phyloP scores from a whole-genome alignment of 1,140 invertebrate species.

The Hyposmocoma kahamanoa region DNA sequence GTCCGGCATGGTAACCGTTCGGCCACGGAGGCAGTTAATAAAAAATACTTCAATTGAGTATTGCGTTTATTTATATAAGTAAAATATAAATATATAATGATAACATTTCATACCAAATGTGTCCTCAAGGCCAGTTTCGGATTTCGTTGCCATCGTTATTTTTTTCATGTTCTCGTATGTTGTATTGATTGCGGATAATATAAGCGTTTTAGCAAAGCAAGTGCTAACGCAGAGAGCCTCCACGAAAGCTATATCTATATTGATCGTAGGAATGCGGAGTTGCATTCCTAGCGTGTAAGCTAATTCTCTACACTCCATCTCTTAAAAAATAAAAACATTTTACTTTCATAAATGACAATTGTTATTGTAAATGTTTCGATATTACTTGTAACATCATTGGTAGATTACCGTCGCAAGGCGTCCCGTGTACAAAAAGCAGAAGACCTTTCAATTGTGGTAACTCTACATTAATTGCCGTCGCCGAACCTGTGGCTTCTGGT shows the following conservation, averaged over 20 bases:
- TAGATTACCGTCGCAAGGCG: slow-evolving; percentile 49
- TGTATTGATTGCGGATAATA: slow-evolving; percentile 41
- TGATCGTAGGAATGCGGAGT: slow-evolving; percentile 41
- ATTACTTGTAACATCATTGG: not conserved
- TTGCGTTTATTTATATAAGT: no score
- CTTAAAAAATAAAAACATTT: slow-evolving; percentile 24
- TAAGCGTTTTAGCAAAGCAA: slow-evolving; percentile 29
- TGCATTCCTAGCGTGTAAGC: slow-evolving; percentile 49
- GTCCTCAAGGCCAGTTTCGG: no score
- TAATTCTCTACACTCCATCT: slow-evolving; percentile 53
- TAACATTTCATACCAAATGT: no score
- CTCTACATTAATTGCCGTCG: no score
- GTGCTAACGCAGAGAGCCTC: slow-evolving; percentile 44
- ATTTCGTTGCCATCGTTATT: no score
- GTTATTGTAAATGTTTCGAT: no score
- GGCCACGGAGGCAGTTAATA: no score
- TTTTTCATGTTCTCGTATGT: slow-evolving; percentile 25
- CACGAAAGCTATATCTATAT: slow-evolving; percentile 44
- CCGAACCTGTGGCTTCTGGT: not conserved
- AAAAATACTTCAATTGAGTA: no score
- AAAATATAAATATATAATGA: no score
- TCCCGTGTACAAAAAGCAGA: slow-evolving; percentile 53
- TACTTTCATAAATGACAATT: not conserved
- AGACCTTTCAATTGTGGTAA: no score
- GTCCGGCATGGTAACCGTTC: no score